A percentile compares a stretch with the other conserved stretches of the same genome.
phyloP scores from a whole-genome alignment of 2,888 invertebrate genomes.

The Euspilapteryx auroguttella region DNA sequence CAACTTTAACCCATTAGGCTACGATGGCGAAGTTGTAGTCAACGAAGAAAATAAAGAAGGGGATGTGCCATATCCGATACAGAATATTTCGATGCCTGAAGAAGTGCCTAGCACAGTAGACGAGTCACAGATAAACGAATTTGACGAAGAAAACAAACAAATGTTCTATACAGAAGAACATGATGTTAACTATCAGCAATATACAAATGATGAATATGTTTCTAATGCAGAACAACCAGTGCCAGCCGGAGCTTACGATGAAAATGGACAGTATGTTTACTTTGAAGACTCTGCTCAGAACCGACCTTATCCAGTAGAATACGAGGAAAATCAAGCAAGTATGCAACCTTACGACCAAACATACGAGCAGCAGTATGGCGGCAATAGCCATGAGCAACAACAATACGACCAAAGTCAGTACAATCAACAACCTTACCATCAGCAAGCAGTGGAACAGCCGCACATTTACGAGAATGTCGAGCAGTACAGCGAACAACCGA shows the following conservation, averaged over 20 bases:
- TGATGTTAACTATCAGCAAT: conserved; percentile 12
- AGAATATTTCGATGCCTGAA: too few relatives aligned
- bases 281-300: conserved; percentile 9
- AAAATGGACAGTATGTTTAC: conserved; percentile 6
- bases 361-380: conserved; percentile 12
- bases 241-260: conserved; percentile 5
- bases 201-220: conserved; percentile 13
- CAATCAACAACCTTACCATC: conserved; percentile 1
- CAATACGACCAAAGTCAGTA: not conserved
- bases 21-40: too few relatives aligned
- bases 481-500: not conserved
- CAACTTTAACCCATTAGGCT: too few relatives aligned
- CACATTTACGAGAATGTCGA: not conserved
- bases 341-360: conserved; percentile 4
- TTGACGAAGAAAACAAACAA: conserved; percentile 26
- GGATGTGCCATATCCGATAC: too few relatives aligned
- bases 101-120: too few relatives aligned
- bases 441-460: not conserved
- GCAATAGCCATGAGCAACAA: conserved; percentile 11
- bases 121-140: conserved; percentile 18
- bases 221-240: conserved; percentile 10
- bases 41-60: too few relatives aligned
- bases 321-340: conserved; percentile 6
- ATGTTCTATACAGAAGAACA: conserved; percentile 29
- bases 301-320: conserved; percentile 17